Base-by-base conservation (phyloP, 2,113 vertebrate species). In the Tichodroma muraria region DNA sequence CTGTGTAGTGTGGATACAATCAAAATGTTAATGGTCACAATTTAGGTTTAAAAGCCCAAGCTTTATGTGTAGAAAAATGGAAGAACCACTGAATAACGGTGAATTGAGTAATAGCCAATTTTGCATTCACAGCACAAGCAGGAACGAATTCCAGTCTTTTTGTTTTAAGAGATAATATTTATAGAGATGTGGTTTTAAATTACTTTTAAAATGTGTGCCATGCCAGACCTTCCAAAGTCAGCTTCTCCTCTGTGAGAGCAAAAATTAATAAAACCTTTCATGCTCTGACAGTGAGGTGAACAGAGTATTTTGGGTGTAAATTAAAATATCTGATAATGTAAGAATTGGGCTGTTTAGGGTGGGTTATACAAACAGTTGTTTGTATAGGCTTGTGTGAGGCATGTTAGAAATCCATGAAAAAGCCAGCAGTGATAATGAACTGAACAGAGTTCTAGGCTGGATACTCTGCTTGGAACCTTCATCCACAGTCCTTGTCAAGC, bases 121-220 rank as follows among this genome's bases (percentile, higher is more conserved):
- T 89, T 89, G 71, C 59, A 63, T 93, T 95, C 81, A 24, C 45
- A 57, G 63, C 72, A 64, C 49, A 85, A 77, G 47, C 59, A 56
- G 68, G 79, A 89, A 80, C 78, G 75, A 87, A 92, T 94, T 69
- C 45, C 31, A 49, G 82, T 56, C 68, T 85, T 85, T 94, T 95
- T 96, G 70, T 94, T 94, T 93, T 73, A 90, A 88, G 64, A 91
- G 83, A 75, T 89, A 93, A 85, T 93, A 91, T 93, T 95, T 95
- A 57, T 56, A 63, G 63, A 89, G 45, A 88, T 42, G 70, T 21
- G 76, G 89, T 80, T 80, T 85, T 66, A 85, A 91, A 73, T 88
- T 70, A 45, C 68, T 89, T 89, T 13, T 38, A 52, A 91, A 79
- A 54, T 47, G 22, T 23, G 59, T 69, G 81, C 79, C 50, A 4